Percentiles rank a stretch among this genome's conserved stretches.
These are phyloP conservation scores for Minunthozetes semirufus DNA, from an alignment of 2,888 invertebrate genomes.

Conservation along the genomic window DNA sequence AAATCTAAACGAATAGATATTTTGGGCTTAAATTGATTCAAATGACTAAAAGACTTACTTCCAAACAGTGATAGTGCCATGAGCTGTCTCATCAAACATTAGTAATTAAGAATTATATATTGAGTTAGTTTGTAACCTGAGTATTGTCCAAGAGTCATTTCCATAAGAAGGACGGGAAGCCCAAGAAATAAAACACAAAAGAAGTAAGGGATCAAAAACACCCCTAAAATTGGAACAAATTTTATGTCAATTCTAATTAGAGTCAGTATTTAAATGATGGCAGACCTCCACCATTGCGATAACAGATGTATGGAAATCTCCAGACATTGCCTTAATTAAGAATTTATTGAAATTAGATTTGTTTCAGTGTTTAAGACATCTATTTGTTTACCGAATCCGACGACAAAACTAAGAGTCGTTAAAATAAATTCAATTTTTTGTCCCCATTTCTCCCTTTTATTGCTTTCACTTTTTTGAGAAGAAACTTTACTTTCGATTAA, in stretches of 20 bases:
- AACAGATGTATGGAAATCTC: too few species aligned
- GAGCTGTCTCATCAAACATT: background rate
- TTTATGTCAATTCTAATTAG: slow-evolving; percentile 12
- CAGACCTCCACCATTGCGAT: too few species aligned
- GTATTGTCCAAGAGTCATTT: slow-evolving; percentile 29
- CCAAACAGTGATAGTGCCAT: slow-evolving; percentile 9
- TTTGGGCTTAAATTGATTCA: background rate
- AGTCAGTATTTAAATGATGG: too few species aligned
- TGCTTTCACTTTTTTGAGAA: too few species aligned
- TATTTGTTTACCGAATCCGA: too few species aligned
- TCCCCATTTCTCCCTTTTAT: too few species aligned
- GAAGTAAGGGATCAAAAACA: slow-evolving; percentile 31
- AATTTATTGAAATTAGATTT: too few species aligned
- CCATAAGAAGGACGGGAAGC: slow-evolving; percentile 21
- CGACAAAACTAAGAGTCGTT: too few species aligned
- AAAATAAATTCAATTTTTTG: too few species aligned
- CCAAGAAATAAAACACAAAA: slow-evolving; percentile 20
- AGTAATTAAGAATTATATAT: background rate
- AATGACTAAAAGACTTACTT: background rate
- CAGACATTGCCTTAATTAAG: too few species aligned
- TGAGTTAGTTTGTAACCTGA: slow-evolving; percentile 4
- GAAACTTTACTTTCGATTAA: too few species aligned
- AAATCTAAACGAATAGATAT: background rate
- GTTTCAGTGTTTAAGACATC: too few species aligned
- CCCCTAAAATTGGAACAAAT: slow-evolving; percentile 18